phyloP scores from a whole-genome alignment of 2,113 vertebrate genomes.

The Hemiscyllium ocellatum region DNA sequence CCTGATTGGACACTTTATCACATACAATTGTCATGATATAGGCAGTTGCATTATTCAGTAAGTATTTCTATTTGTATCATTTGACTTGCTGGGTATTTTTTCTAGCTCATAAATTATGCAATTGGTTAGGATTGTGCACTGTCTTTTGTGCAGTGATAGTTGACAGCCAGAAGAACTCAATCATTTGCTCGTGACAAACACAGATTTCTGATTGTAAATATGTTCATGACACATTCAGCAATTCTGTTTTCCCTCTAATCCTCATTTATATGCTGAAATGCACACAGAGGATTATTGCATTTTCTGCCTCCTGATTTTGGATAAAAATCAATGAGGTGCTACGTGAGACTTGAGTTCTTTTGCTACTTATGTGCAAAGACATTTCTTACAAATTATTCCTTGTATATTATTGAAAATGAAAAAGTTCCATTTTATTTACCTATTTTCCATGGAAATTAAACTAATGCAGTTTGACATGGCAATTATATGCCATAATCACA shows the following conservation, averaged over 20 bases:
- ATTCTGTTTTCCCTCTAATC: neutral
- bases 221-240: neutral
- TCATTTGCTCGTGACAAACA: neutral
- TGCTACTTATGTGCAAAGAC: neutral
- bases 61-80: neutral
- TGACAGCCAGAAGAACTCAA: neutral
- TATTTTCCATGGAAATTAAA: neutral
- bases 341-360: neutral
- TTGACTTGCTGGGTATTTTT: neutral
- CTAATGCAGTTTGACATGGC: neutral
- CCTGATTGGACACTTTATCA: neutral
- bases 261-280: constrained; percentile 1
- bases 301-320: neutral
- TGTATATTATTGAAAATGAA: neutral
- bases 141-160: neutral
- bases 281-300: neutral
- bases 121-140: neutral
- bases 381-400: neutral
- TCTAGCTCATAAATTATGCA: neutral
- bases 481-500: neutral
- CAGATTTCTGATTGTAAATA: neutral
- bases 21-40: neutral
- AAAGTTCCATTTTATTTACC: neutral
- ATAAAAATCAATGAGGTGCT: neutral
- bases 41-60: neutral